Evolutionary conservation across 2,113 vertebrate genomes (phyloP).

Genomic region (Tauraco erythrolophus): DNA sequence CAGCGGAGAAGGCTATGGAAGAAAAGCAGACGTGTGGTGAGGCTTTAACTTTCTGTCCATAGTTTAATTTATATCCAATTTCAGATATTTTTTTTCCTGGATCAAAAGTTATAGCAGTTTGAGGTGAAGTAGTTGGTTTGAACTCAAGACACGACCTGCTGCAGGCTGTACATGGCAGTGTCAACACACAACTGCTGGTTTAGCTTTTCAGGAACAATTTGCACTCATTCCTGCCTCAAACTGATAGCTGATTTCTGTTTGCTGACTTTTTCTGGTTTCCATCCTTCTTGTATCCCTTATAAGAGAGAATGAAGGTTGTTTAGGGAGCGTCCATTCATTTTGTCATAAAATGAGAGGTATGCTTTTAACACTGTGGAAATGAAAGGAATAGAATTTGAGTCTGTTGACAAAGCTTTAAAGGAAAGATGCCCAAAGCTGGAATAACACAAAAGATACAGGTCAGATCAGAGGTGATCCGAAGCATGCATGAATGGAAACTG

Average conservation of each 20-base stretch:
- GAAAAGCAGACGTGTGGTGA: constrained; percentile 95
- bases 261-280: background rate
- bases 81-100: background rate
- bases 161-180: background rate
- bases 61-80: background rate
- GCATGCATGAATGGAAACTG: background rate
- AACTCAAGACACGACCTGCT: background rate
- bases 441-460: background rate
- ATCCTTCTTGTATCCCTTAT: background rate
- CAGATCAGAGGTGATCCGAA: constrained; percentile 4
- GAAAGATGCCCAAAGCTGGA: background rate
- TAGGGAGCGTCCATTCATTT: background rate
- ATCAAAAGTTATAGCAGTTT: background rate
- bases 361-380: background rate
- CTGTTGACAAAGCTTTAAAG: background rate
- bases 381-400: background rate
- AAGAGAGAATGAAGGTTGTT: background rate
- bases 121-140: background rate
- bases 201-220: background rate
- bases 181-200: background rate
- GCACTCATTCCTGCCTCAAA: background rate
- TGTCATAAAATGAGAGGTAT: background rate
- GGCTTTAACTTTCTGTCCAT: background rate
- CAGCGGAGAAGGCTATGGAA: constrained; percentile 94
- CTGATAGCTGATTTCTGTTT: background rate